These are phyloP conservation scores for Sprattus sprattus DNA, from an alignment of 2,113 vertebrate species.

Conservation along the genomic window DNA sequence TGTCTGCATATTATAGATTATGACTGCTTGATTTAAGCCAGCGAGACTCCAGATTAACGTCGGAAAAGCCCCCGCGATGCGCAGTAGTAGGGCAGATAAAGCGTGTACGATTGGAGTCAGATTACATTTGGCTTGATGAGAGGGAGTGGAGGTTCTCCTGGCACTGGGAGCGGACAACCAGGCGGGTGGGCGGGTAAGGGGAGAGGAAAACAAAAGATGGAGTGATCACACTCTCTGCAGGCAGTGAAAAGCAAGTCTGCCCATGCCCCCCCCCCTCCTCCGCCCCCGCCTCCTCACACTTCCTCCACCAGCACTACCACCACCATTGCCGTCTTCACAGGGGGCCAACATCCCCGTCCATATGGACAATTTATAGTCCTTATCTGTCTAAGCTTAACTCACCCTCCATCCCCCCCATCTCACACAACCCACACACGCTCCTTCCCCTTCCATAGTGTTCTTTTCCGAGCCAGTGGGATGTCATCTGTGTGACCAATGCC, in stretches of 20 bases:
- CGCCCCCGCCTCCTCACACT: neutral
- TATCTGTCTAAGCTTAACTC: neutral
- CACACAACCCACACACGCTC: neutral
- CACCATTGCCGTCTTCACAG: neutral
- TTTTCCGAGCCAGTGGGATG: neutral
- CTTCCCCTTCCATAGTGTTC: neutral
- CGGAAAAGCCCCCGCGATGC: neutral
- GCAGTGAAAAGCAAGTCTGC: neutral
- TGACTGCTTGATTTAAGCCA: conserved; percentile 34
- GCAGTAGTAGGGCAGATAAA: conserved; percentile 17
- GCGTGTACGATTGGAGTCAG: conserved; percentile 31
- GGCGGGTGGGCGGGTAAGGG: neutral
- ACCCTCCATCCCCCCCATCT: neutral
- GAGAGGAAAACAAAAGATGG: neutral
- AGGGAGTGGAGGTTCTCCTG: conserved; percentile 20
- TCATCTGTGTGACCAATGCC: neutral
- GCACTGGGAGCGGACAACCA: neutral
- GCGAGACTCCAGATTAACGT: conserved; percentile 26
- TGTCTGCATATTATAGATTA: conserved; percentile 37
- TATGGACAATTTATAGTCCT: neutral
- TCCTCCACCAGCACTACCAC: neutral
- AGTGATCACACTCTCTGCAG: conserved; percentile 7
- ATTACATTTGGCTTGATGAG: conserved; percentile 26
- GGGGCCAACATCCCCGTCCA: neutral
- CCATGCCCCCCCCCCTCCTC: neutral